These are phyloP conservation scores for Coremacera marginata DNA, from an alignment of 2,888 invertebrate genomes.

Conservation along the genomic window DNA sequence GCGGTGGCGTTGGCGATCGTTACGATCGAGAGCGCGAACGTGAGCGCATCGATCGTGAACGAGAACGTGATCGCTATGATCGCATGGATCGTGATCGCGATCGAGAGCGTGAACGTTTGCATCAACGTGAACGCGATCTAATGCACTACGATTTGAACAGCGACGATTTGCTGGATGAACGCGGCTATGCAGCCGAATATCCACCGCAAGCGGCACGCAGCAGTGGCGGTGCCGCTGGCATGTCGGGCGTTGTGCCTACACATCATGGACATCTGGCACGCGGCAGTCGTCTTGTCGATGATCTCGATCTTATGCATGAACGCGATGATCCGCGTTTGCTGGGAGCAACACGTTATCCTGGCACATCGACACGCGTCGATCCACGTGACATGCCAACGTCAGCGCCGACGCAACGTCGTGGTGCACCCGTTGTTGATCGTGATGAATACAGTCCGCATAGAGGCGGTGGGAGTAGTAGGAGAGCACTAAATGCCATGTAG, in stretches of 20 bases:
- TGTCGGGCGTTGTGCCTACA: neutral
- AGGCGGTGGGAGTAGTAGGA: conserved; percentile 70
- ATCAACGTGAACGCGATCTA: conserved; percentile 68
- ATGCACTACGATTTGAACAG: conserved; percentile 69
- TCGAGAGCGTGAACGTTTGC: conserved; percentile 63
- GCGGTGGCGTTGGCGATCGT: conserved; percentile 53
- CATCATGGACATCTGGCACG: conserved; percentile 46
- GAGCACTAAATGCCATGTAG: conserved; percentile 71
- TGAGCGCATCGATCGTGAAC: conserved; percentile 56
- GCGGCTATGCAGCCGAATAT: conserved; percentile 65
- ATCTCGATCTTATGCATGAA: conserved; percentile 64
- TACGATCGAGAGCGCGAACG: conserved; percentile 59
- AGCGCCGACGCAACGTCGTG: conserved; percentile 59
- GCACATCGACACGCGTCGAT: conserved; percentile 55
- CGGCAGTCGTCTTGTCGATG: conserved; percentile 60
- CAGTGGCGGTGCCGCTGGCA: conserved; percentile 48
- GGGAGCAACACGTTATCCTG: conserved; percentile 38
- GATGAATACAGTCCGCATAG: conserved; percentile 70
- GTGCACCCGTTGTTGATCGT: conserved; percentile 67
- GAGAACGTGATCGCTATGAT: conserved; percentile 54
- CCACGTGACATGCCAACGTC: conserved; percentile 62
- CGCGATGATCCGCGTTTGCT: conserved; percentile 62
- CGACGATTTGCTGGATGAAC: conserved; percentile 67
- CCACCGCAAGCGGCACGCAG: conserved; percentile 57
- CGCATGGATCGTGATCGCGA: conserved; percentile 56